Evolutionary conservation across 2,888 invertebrate species (phyloP).

Genomic region (Orthosia incerta): DNA sequence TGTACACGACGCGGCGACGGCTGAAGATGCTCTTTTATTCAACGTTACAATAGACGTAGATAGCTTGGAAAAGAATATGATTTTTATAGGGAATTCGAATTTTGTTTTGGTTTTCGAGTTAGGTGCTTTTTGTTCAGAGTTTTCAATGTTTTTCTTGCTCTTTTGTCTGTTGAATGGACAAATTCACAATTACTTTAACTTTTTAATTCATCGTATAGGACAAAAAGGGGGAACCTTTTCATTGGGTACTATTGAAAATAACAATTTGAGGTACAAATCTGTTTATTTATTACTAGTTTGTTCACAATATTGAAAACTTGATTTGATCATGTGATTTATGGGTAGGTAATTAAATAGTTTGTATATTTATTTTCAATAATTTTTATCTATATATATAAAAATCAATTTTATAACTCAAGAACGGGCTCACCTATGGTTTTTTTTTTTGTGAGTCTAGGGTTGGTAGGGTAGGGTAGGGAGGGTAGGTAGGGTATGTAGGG

Average conservation of each 20-base stretch:
- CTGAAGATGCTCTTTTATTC: constrained; percentile 42
- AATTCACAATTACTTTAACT: background rate
- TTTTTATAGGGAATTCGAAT: background rate
- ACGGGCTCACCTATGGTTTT: too few species aligned
- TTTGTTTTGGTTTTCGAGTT: background rate
- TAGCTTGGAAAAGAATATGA: background rate
- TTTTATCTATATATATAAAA: too few species aligned
- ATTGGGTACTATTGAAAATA: background rate
- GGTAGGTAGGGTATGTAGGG: too few species aligned
- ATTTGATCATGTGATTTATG: background rate
- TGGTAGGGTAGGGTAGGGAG: too few species aligned
- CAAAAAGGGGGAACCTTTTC: background rate
- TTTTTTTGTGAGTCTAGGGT: too few species aligned
- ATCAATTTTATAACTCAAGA: too few species aligned
- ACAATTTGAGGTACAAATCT: background rate
- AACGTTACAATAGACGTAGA: constrained; percentile 31
- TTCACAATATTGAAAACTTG: background rate
- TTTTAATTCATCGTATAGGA: background rate
- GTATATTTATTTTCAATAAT: background rate
- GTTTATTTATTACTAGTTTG: constrained; percentile 6
- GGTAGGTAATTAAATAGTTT: background rate
- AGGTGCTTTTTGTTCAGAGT: background rate
- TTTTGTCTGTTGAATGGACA: background rate
- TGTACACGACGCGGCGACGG: constrained; percentile 29
- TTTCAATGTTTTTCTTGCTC: background rate